Percentiles rank a stretch among this genome's conserved stretches.
phyloP scores from a whole-genome alignment of 92 coral and sea anemone species.

The Metridium senile region DNA sequence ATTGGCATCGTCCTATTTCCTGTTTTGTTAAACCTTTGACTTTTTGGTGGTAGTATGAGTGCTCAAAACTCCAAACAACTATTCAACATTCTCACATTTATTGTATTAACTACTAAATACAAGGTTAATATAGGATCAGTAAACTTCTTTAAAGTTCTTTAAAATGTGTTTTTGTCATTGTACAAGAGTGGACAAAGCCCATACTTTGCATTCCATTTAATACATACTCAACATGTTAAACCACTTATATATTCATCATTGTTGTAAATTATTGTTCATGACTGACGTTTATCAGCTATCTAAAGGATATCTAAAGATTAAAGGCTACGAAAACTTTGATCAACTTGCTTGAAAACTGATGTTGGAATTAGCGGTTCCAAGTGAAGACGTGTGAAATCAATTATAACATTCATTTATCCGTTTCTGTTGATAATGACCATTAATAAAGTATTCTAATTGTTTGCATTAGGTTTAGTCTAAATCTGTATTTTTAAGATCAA shows the following conservation, averaged over 20 bases:
- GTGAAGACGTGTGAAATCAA: conserved; percentile 3
- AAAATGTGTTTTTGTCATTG: neutral
- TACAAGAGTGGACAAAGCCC: neutral
- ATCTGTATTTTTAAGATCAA: neutral
- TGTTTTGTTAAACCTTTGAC: neutral
- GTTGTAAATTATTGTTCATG: neutral
- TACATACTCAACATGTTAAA: conserved; percentile 5
- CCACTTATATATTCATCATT: neutral
- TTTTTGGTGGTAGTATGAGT: neutral
- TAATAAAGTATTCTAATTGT: neutral
- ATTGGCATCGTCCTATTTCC: neutral
- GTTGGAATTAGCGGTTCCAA: neutral
- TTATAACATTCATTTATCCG: neutral
- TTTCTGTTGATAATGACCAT: neutral
- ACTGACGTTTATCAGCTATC: conserved; percentile 6
- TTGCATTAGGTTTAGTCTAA: neutral
- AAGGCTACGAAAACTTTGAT: conserved; percentile 1
- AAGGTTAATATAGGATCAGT: too few relatives aligned
- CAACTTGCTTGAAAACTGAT: neutral
- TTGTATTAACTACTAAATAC: neutral
- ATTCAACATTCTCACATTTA: neutral
- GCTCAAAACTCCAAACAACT: neutral
- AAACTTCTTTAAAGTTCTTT: neutral
- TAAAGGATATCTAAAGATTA: conserved; percentile 4
- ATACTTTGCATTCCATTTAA: conserved; percentile 4